A percentile compares a stretch with the other conserved stretches of the same genome.
Conservation (phyloP, 2,113 vertebrate species). For the Cettia cetti region DNA sequence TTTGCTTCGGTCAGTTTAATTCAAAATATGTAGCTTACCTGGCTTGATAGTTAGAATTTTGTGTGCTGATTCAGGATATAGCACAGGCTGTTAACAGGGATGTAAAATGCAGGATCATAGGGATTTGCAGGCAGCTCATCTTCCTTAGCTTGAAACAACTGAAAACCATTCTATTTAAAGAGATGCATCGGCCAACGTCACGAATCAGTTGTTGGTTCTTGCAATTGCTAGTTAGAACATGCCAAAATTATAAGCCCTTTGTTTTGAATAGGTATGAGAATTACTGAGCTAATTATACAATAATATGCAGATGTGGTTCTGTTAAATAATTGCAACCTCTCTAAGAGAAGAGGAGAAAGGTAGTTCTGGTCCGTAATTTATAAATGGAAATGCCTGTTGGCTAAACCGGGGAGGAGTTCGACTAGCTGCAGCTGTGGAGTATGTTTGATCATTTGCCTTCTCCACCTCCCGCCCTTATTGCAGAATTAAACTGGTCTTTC, state of each 20-base stretch:
- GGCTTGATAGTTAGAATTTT: neutral
- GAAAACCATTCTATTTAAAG: neutral
- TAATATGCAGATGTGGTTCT: neutral
- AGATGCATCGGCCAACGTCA: neutral
- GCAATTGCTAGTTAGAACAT: neutral
- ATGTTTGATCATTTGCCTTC: neutral
- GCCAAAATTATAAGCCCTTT: neutral
- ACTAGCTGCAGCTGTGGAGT: neutral
- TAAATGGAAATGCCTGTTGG: neutral
- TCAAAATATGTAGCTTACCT: neutral
- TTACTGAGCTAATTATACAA: neutral
- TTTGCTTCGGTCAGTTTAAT: neutral
- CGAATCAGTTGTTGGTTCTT: neutral
- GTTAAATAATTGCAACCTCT: neutral
- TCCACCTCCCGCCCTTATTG: neutral
- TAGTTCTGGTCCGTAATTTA: neutral
- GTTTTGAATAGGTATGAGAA: neutral
- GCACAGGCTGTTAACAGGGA: neutral
- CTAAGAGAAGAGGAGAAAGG: neutral
- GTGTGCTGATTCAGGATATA: neutral
- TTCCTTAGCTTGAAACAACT: neutral
- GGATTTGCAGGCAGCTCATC: neutral
- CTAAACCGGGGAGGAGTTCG: neutral
- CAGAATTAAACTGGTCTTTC: neutral
- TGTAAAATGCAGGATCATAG: neutral